These are phyloP conservation scores for Phenganax subtilis DNA, from an alignment of 92 coral and sea anemone genomes.

Conservation along the genomic window DNA sequence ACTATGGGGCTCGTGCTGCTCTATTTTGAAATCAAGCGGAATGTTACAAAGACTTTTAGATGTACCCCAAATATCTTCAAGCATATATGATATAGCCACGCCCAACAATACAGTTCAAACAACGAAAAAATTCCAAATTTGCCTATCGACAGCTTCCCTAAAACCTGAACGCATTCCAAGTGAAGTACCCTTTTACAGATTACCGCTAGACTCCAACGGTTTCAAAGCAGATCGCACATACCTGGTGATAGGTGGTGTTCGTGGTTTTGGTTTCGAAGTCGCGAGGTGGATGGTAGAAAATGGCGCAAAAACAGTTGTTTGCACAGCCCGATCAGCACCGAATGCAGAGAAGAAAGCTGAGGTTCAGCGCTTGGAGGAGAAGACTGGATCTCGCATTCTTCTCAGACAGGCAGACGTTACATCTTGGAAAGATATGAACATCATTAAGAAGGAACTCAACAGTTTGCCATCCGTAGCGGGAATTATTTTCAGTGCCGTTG, in stretches of 20 bases:
- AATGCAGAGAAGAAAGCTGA: slow-evolving; percentile 44
- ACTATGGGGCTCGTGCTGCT: slow-evolving; percentile 36
- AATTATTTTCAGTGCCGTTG: slow-evolving; percentile 62
- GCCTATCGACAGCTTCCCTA: background rate
- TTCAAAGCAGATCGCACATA: slow-evolving; percentile 54
- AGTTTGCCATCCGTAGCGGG: slow-evolving; percentile 60
- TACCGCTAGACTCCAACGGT: slow-evolving; percentile 35
- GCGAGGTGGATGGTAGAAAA: slow-evolving; percentile 63
- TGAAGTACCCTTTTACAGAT: background rate
- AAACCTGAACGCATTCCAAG: background rate
- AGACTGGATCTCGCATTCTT: slow-evolving; percentile 47
- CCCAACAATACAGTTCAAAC: background rate
- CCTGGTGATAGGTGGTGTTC: slow-evolving; percentile 60
- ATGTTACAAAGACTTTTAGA: slow-evolving; percentile 31
- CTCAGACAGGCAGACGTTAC: slow-evolving; percentile 64
- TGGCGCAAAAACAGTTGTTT: slow-evolving; percentile 59
- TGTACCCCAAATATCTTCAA: slow-evolving; percentile 39
- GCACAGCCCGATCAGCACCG: slow-evolving; percentile 58
- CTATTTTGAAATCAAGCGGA: slow-evolving; percentile 36
- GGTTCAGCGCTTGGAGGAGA: slow-evolving; percentile 42
- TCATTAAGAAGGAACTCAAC: slow-evolving; percentile 38
- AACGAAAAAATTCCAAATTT: background rate
- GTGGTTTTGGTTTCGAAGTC: slow-evolving; percentile 64
- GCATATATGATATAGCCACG: slow-evolving; percentile 32
- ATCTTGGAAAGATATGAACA: slow-evolving; percentile 53